Conservation (phyloP, 2,888 invertebrate species). For the Ichneumon xanthorius region DNA sequence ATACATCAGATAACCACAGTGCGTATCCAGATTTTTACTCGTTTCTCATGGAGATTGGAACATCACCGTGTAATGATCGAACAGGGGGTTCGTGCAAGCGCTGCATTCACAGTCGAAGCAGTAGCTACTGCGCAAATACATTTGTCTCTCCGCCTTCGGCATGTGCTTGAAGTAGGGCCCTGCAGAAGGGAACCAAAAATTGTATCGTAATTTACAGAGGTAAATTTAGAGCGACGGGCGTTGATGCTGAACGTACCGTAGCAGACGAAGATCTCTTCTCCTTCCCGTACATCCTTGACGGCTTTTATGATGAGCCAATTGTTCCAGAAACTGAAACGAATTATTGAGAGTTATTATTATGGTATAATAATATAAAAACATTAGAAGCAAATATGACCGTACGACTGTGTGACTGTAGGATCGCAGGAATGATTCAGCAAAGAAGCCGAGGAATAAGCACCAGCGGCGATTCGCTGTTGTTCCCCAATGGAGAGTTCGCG, state of each 20-base stretch:
- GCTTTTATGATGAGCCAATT: conserved; percentile 90
- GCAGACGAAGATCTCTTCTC: conserved; percentile 93
- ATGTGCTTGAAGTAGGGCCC: conserved; percentile 90
- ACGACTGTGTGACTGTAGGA: conserved; percentile 83
- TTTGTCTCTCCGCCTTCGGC: conserved; percentile 87
- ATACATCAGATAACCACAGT: not conserved
- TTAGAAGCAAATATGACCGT: conserved; percentile 20
- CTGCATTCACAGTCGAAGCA: conserved; percentile 92
- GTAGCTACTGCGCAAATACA: conserved; percentile 89
- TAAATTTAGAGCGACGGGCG: not conserved
- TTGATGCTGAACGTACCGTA: conserved; percentile 87
- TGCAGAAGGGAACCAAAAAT: conserved; percentile 72
- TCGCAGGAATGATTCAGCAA: conserved; percentile 98
- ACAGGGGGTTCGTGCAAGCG: conserved; percentile 87
- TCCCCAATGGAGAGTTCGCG: conserved; percentile 73
- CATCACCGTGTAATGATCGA: conserved; percentile 77
- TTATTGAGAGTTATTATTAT: conserved; percentile 31
- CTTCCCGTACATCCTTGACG: conserved; percentile 87
- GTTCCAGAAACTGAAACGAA: conserved; percentile 89
- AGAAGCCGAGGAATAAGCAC: conserved; percentile 94
- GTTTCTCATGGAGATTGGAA: conserved; percentile 14
- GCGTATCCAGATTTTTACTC: not conserved
- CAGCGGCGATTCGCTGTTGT: conserved; percentile 89
- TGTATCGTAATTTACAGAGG: not conserved
- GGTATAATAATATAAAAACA: not conserved